Evolutionary conservation across 2,888 invertebrate species (phyloP), one percentile per base, ranked within the genome.

Genomic region (Malthinus flaveolus): DNA sequence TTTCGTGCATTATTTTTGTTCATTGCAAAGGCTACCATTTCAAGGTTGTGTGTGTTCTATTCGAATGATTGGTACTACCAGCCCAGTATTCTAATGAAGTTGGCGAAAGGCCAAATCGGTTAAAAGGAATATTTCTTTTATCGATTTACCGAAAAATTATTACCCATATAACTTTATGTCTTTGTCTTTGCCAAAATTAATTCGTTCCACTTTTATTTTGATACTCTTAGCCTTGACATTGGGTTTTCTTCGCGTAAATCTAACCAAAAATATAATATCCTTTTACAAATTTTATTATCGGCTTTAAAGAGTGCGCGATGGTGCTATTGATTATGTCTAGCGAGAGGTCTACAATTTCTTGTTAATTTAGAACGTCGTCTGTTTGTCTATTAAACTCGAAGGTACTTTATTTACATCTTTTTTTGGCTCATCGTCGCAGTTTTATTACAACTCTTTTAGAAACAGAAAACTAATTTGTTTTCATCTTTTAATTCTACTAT

Each of bases 91-190:
- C 56, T 15, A 45, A 15, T 52, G 58, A 51, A 42, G 34, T 56
- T 63, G 63, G 63, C 47, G 15, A 15, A 7, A 36, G 12, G 63
- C 63, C 63, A 63, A 58, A 48, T 56, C 61, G 61, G 59, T 57
- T 59, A 55, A 47, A 23, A 39, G 57, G 15, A 42, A 39, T 44
- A 31, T 33, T 51, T 49, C 52, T 42, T 47, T 13, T 44, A 57
- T 57, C 52, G 57, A 57, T 57, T 57, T 53, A 8, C 32, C 53
- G 12, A 53, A 53, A 53, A 47, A 12, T 42, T 15, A 23, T 23
- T 42, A 9, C 39, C 15, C 23, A 12, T 42, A n/a, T 12, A 9
- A n/a, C 15, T 13, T 42, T 42, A 42, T 15, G 13, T 23, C n/a
- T n/a, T n/a, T n/a, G n/a, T n/a, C n/a, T 15, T 15, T 42, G 39